Base-by-base conservation (phyloP, 1,140 invertebrate genomes). In the Drosophila guanche region DNA sequence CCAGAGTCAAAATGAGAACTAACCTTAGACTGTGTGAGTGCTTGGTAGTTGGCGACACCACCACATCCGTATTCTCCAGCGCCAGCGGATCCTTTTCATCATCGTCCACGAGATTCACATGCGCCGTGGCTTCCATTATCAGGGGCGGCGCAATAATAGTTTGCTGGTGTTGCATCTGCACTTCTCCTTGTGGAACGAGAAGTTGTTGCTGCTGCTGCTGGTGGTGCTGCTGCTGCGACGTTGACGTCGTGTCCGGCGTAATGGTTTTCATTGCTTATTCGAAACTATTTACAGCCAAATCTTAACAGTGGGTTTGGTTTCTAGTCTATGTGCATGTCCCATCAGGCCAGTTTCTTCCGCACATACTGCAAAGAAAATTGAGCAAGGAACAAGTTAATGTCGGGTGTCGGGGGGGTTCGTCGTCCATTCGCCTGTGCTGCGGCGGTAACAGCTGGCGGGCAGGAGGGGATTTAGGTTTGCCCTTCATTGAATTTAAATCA, bases 81-180 rank as follows among this genome's bases (percentile, higher is more conserved):
- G 90, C 90, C 48, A 91, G 52, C 7, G 90, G 90, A 85, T 91
- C 90, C 57, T 89, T 89, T 65, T 91, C 90, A 23, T 91, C 90
- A 14, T 90, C 84, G 61, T 90, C 86, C 43, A 90, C 80, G 48
- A 90, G 89, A 65, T 90, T 90, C 45, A 90, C 86, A 59, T 90
- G 88, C 56, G 69, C 74, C 61, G 79, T 57, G 56, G 77, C 46
- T 77, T 88, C 83, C 83, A 88, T 88, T 69, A 86, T 86, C 33
- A 83, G 58, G 29, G 61, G 74, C 61, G 74, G 55, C 56, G 55
- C 33, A 48, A 41, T 59, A 48, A 58, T 52, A 27, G 65, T 50
- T 73, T 75, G 60, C 33, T 72, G 61, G 37, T 51, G 65, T 4
- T 62, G 59, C 6, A 53, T 27, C n/a, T 57, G 50, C 8, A 37